phyloP scores from a whole-genome alignment of 2,113 vertebrate species.

The Otocyon megalotis region DNA sequence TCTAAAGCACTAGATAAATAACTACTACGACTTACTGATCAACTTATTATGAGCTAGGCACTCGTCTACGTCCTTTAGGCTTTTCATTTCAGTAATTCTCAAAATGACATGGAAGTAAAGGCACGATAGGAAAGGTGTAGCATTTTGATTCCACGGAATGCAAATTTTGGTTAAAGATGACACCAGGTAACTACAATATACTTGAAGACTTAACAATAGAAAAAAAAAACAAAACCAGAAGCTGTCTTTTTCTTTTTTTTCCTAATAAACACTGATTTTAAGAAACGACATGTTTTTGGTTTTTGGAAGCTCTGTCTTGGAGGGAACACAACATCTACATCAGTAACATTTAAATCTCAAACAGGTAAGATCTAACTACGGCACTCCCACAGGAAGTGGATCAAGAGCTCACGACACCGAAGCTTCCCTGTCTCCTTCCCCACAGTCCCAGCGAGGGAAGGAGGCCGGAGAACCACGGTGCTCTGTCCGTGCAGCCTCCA shows the following conservation, averaged over 20 bases:
- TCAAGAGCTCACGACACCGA: background rate
- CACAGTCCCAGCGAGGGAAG: background rate
- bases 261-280: background rate
- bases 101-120: background rate
- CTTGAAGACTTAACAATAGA: background rate
- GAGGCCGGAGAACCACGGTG: no score
- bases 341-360: background rate
- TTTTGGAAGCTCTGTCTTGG: background rate
- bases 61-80: background rate
- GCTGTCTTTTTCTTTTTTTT: background rate
- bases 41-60: background rate
- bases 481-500: background rate
- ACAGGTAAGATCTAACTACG: background rate
- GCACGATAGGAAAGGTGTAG: background rate
- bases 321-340: background rate
- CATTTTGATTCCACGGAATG: background rate
- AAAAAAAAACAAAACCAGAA: background rate
- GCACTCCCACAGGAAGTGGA: background rate
- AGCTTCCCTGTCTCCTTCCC: background rate
- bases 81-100: conserved; percentile 20
- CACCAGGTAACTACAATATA: background rate
- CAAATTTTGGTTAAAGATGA: background rate
- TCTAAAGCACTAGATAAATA: background rate
- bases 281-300: background rate
- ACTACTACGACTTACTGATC: background rate